phyloP scores from a whole-genome alignment of 1,140 invertebrate genomes.

The Cyrtorhinus lividipennis region DNA sequence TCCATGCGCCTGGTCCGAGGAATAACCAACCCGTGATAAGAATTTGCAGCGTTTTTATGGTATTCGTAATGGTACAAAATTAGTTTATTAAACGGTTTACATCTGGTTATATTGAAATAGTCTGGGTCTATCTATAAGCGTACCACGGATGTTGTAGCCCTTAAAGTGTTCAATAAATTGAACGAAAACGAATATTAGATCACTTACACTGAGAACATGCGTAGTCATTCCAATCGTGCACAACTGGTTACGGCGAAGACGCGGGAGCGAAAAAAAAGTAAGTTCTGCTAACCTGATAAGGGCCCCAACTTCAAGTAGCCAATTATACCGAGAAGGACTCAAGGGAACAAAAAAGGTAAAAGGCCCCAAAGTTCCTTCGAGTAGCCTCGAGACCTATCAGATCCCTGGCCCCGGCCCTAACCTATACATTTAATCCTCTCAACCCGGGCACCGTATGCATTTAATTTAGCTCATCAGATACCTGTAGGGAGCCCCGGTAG shows the following conservation, averaged over 20 bases:
- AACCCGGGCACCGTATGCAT: background rate
- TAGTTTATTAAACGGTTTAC: too few relatives aligned
- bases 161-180: too few relatives aligned
- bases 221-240: too few relatives aligned
- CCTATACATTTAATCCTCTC: background rate
- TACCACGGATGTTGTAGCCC: too few relatives aligned
- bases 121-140: too few relatives aligned
- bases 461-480: conserved; percentile 8
- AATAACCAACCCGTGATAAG: too few relatives aligned
- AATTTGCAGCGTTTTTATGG: too few relatives aligned
- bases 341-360: background rate
- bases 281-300: background rate
- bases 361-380: background rate
- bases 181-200: too few relatives aligned
- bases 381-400: background rate
- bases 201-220: too few relatives aligned
- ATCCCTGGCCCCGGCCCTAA: background rate
- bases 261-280: background rate
- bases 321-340: conserved; percentile 2
- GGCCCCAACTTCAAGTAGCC: conserved; percentile 2
- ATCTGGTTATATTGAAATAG: too few relatives aligned
- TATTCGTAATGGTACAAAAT: too few relatives aligned
- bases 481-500: conserved; percentile 2
- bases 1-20: too few relatives aligned
- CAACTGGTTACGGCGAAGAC: background rate